Percentiles rank a stretch among this genome's conserved stretches.
Conservation (phyloP, 2,797 vertebrate species). For the Podarcis lilfordi region DNA sequence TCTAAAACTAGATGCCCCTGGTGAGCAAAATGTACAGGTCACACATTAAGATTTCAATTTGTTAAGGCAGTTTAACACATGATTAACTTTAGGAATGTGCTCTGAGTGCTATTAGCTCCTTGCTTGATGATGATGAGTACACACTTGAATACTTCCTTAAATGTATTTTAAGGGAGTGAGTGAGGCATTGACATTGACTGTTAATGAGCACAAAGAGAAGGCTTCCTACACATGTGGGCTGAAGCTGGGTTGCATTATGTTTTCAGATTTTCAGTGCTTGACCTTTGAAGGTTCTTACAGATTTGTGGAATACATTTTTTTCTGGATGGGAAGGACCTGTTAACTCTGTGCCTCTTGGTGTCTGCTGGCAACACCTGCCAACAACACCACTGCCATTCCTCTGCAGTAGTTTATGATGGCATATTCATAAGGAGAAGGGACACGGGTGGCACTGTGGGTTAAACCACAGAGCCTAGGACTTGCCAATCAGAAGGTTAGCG, state of each 20-base stretch:
- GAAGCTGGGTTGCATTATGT: background rate
- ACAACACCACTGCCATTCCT: no score
- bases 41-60: conserved; percentile 26
- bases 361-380: background rate
- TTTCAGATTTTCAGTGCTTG: background rate
- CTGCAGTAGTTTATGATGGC: background rate
- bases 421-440: background rate
- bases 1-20: background rate
- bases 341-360: background rate
- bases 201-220: conserved; percentile 30
- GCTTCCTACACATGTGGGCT: background rate
- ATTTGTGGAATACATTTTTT: background rate
- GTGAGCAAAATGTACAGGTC: background rate
- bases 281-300: background rate
- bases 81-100: conserved; percentile 37
- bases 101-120: conserved; percentile 31
- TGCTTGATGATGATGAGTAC: conserved; percentile 35
- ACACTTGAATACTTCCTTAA: conserved; percentile 37
- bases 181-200: conserved; percentile 14
- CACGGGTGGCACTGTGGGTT: no score
- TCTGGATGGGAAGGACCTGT: background rate
- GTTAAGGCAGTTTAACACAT: conserved; percentile 25
- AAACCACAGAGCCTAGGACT: no score
- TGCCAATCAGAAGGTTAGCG: no score
- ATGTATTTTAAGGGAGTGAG: background rate